Conservation (phyloP, 1,140 invertebrate genomes). For the Trachymyrmex septentrionalis region DNA sequence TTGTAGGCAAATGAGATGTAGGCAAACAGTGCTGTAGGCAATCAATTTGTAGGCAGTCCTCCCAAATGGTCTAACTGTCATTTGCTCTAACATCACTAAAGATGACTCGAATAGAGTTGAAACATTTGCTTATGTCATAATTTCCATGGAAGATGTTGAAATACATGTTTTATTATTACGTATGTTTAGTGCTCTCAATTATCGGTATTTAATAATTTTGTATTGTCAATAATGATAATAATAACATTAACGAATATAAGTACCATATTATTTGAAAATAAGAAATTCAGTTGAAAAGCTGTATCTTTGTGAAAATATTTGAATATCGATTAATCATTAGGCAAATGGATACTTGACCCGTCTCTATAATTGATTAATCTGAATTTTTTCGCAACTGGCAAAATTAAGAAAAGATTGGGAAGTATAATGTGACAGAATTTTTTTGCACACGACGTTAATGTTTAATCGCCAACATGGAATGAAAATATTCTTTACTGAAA, state of each 20-base stretch:
- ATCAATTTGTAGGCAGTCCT: too few species aligned
- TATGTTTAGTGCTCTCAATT: too few species aligned
- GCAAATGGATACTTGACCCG: conserved; percentile 2
- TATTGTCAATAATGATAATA: too few species aligned
- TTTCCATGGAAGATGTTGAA: too few species aligned
- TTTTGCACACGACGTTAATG: conserved; percentile 1
- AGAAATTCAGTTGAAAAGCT: background rate
- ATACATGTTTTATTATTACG: too few species aligned
- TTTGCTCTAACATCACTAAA: too few species aligned
- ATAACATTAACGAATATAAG: background rate
- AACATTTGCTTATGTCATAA: too few species aligned
- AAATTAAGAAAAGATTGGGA: conserved; percentile 18
- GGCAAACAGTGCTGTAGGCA: too few species aligned
- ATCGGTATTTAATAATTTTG: too few species aligned
- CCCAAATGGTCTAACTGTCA: too few species aligned
- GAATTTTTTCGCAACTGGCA: conserved; percentile 20
- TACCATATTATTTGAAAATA: conserved; percentile 1
- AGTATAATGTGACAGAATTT: background rate
- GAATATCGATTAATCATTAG: conserved; percentile 29
- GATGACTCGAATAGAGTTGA: too few species aligned
- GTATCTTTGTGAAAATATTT: conserved; percentile 12
- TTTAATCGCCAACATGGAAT: background rate
- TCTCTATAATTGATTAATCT: conserved; percentile 44
- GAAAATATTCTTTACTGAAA: background rate
- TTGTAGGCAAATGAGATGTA: too few species aligned